Conservation (phyloP, 2,113 vertebrate genomes). For the Eulemur macaco region DNA sequence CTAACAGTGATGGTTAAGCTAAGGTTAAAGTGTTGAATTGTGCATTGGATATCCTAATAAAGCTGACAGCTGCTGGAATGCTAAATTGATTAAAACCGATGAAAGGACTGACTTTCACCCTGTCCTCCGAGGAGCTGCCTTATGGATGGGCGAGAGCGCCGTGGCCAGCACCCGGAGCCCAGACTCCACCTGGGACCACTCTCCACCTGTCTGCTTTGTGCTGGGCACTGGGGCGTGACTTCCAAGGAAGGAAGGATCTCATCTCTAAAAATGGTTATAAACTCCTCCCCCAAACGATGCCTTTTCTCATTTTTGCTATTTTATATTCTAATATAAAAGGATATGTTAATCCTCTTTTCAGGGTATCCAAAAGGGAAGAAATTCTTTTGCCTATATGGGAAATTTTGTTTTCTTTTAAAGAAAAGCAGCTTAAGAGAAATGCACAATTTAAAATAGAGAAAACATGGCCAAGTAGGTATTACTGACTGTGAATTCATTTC, state of each 20-base stretch:
- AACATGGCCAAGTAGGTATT: neutral
- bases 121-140: neutral
- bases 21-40: neutral
- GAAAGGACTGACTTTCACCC: neutral
- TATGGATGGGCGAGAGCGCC: fast-evolving
- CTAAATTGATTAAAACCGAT: neutral
- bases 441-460: neutral
- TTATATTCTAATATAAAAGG: neutral
- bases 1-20: neutral
- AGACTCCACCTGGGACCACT: fast-evolving
- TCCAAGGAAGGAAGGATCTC: neutral
- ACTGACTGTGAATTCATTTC: neutral
- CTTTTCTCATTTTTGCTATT: neutral
- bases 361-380: neutral
- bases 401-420: constrained; percentile 7
- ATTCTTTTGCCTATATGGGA: neutral
- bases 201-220: fast-evolving
- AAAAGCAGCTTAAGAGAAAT: neutral
- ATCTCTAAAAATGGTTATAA: neutral
- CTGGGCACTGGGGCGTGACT: neutral
- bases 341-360: neutral
- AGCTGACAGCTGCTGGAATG: too few species aligned
- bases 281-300: neutral
- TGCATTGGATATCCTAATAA: neutral
- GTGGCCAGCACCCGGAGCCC: fast-evolving